Evolutionary conservation across 2,888 invertebrate species (phyloP), one percentile per base, ranked within the genome.

Genomic region (Ptychoptera contaminata): DNA sequence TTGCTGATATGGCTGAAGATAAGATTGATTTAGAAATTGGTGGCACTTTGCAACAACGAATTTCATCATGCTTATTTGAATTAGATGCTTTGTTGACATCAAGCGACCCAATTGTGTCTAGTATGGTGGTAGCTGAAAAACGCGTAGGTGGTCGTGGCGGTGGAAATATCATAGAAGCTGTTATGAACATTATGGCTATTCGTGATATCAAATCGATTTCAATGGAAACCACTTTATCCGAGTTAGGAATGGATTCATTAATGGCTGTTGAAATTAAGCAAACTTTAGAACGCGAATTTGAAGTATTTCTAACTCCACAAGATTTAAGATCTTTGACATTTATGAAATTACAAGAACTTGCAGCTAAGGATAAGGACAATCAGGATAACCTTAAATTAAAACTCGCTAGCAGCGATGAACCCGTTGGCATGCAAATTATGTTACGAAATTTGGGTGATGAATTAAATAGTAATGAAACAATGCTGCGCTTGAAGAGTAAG

Each of bases 241-340:
- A 96, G 60, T 69, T 97, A 50, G 96, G 96, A 32, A 85, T 97
- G 79, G 94, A 97, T 67, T 94, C 94, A 2, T 79, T 96, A 71
- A 94, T 92, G 90, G 90, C 88, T 0, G 88, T 93, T 0, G 94
- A 97, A 66, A 90, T 97, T 52, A 93, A 93, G 54, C 92, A 93
- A 65, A 82, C 83, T 0, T 63, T 93, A 2, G 92, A 93, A 61
- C 71, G 90, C 54, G 87, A 91, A 59, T 92, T 82, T 58, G 91
- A 93, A 57, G 68, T 94, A 44, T 79, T 81, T 59, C 68, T 96
- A 4, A 79, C 87, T 0, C 81, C 90, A 6, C 84, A 87, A 58
- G 91, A 93, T 53, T 80, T 93, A 47, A 73, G 91, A 42, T 74
- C 75, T 1, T 65, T 92, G 35, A 91, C 86, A 0, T 80, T 91